Base-by-base conservation (phyloP, 1,140 invertebrate genomes). In the Batillaria attramentaria region DNA sequence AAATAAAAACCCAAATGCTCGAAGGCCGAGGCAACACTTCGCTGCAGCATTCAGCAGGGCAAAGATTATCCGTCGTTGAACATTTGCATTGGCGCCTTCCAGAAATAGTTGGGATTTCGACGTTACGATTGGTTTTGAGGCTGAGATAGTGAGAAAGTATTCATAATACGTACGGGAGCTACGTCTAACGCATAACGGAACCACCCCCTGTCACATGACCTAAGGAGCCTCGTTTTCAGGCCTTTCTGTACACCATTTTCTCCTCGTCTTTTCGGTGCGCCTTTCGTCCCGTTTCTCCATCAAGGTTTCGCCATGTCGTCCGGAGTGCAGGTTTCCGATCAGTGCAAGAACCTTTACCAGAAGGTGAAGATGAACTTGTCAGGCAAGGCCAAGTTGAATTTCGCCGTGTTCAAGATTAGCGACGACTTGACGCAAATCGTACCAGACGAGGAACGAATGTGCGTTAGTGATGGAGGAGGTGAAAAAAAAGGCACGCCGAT, bases 201-300 rank as follows among this genome's bases (percentile, higher is more conserved):
- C 68, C 39, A 24, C 68, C 68, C 68, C 68, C 68, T 42, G 68
- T 70, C 68, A 70, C 68, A 42, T 70, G 68, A 70, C 68, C 37
- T 3, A 39, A 24, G 16, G 0, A 70, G 68, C 68, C 68, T 70
- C 68, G 68, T 39, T 28, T 41, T 24, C 20, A 42, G 18, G 39
- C 33, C 39, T 20, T 60, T 70, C 42, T 70, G 37, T n/a, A 3
- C 37, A 42, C 39, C 10, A 33, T 62, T 62, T 37, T 39, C 37
- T 18, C 20, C 28, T 39, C 13, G 1, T 8, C 39, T 20, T 70
- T 70, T 70, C 68, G 68, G 33, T n/a, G 68, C n/a, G 37, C 42
- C 24, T 20, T 33, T 24, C 39, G 10, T 37, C 41, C 42, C 35
- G 10, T n/a, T 24, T 70, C 41, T 41, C 2, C 24, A n/a, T 4